A percentile compares a stretch with the other conserved stretches of the same genome.
Conservation (phyloP, 2,888 invertebrate species). For the Tiliacea citrago region DNA sequence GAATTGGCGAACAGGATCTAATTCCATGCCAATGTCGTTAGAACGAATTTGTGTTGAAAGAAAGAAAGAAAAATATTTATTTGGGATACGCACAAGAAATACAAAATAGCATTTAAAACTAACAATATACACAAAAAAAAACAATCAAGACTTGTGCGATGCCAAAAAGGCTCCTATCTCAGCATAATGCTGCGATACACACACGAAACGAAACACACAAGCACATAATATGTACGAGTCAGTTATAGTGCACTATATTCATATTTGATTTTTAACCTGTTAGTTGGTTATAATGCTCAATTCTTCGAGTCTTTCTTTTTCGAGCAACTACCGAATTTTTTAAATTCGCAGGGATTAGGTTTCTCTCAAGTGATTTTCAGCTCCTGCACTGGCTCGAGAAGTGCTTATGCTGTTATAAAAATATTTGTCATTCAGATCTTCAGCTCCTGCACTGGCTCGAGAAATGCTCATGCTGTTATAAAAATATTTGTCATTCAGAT, state of each 20-base stretch:
- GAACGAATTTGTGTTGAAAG: not conserved
- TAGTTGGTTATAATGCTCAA: not conserved
- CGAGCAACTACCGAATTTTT: not conserved
- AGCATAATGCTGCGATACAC: too few species aligned
- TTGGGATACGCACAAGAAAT: too few species aligned
- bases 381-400: not conserved
- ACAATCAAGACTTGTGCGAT: too few species aligned
- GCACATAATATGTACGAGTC: not conserved
- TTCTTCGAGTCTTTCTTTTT: not conserved
- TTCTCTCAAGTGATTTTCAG: not conserved
- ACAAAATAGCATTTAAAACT: too few species aligned
- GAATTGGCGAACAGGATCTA: not conserved
- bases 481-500: not conserved
- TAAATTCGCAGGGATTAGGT: not conserved
- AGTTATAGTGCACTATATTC: not conserved
- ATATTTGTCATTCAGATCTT: not conserved
- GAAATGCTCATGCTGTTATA: too few species aligned
- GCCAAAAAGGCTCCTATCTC: too few species aligned
- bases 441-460: too few species aligned
- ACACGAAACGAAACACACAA: conserved; percentile 4
- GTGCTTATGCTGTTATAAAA: not conserved
- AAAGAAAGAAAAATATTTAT: too few species aligned
- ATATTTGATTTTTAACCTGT: not conserved
- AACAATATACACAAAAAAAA: too few species aligned
- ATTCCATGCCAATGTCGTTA: not conserved